phyloP scores from a whole-genome alignment of 2,113 vertebrate species.

The Urocolius indicus region DNA sequence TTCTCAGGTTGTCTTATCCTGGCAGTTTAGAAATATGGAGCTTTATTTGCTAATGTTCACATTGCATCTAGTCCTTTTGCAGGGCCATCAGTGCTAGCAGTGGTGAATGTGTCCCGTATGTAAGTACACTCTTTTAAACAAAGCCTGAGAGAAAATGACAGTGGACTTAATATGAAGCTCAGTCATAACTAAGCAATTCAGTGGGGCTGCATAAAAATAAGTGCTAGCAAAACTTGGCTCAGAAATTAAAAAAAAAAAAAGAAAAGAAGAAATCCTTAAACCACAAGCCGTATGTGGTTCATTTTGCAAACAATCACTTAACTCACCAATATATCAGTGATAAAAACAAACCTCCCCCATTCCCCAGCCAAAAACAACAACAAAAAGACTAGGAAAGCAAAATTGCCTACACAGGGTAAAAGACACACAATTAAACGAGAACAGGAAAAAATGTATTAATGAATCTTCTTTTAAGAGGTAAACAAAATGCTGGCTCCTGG shows the following conservation, averaged over 20 bases:
- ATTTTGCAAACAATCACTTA: slow-evolving; percentile 41
- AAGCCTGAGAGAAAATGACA: neutral
- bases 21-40: neutral
- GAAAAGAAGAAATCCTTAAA: neutral
- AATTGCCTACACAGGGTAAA: slow-evolving; percentile 16
- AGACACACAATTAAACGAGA: neutral
- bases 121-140: neutral
- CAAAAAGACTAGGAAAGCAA: neutral
- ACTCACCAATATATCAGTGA: neutral
- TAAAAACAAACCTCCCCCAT: slow-evolving; percentile 6
- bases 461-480: slow-evolving; percentile 12
- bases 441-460: slow-evolving; percentile 55
- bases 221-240: neutral
- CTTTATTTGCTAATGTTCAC: neutral
- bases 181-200: neutral
- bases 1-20: neutral
- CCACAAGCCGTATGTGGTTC: neutral
- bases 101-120: neutral
- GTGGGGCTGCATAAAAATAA: neutral
- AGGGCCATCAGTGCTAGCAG: neutral
- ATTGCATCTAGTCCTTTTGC: neutral
- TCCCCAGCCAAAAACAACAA: neutral
- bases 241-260: neutral
- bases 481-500: slow-evolving; percentile 36
- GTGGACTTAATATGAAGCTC: neutral